Base-by-base conservation (phyloP, 2,113 vertebrate species). In the Callochromis pleurospilus region DNA sequence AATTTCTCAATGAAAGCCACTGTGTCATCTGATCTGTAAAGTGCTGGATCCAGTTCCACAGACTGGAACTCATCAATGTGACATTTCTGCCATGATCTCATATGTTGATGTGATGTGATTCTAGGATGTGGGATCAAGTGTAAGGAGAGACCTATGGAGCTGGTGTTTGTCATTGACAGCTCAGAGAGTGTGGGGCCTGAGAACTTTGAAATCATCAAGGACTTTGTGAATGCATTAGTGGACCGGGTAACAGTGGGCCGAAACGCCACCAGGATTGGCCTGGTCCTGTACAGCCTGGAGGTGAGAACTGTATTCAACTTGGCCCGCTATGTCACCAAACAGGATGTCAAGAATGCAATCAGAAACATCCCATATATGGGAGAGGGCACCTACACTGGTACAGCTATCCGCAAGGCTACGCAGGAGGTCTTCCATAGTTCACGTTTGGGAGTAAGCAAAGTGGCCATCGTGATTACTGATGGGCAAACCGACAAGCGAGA, bases 111-210 rank as follows among this genome's bases (percentile, higher is more conserved):
- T 84, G 80, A 80, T 92, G 89, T 94, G 88, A 82, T 86, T 94
- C 45, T 92, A 98, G 97, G 97, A 68, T 98, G 97, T 1, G 96
- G 97, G 82, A 94, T 97, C 90, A 98, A 97, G 90, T 98, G 97
- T 88, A 98, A 97, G 93, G 97, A 97, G 94, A 96, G 96, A 90
- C 97, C 97, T 9, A 97, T 98, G 97, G 97, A 98, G 90, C 96
- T 98, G 92, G 97, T 98, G 84, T 97, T 98, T 88, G 97, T 98
- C 88, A 97, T 98, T n/a, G 97, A 98, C 95, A 97, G 97, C 85
- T 98, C 97, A 6, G 97, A 98, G 94, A 98, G 97, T 4, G 97
- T 98, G 42, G 97, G 97, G 60, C 97, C 97, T 1, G 97, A 97
- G 45, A 98, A 98, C 94, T 97, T 97, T 81, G 97, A 97, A 92